Evolutionary conservation across 2,797 vertebrate genomes (phyloP), one percentile per base, ranked within the genome.

Genomic region (Hoplostethus atlanticus): DNA sequence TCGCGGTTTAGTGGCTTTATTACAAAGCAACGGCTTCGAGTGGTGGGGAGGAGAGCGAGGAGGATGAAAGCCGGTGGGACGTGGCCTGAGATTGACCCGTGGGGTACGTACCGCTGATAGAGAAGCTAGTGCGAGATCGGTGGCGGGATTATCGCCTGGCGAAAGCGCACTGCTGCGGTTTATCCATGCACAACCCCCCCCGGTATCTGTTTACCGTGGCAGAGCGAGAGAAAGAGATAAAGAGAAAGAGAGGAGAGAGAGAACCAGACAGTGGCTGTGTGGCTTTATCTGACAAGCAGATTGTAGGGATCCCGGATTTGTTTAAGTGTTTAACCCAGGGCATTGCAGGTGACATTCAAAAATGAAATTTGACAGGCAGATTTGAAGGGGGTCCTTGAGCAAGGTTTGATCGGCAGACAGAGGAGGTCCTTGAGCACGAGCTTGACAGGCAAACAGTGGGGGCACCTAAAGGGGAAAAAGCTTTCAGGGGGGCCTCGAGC

Each of bases 241-340:
- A 76, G 75, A 64, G 38, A 12, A 59, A 21, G 3, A 16, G n/a
- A 10, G 31, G 57, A n/a, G 3, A 30, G 31, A 10, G 47, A 48
- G 44, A 7, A 30, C 5, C 42, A 7, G 30, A 13, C 7, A 11
- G 56, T 46, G 31, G 71, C 60, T 48, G 76, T 64, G 72, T 64
- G 73, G 80, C 73, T 82, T 79, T 56, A 40, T 87, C 70, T 90
- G 85, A 85, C 85, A 77, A 75, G 67, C 76, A 79, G 67, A 83
- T 71, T 78, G 73, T 59, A 65, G 51, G 53, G 25, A 59, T 78
- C 57, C 2, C 52, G 51, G 48, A 62, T 79, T 57, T 64, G 67
- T 51, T 63, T 46, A 42, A 68, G 71, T 53, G n/a, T 72, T 84
- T 81, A 83, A 84, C 82, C 46, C 59, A n/a, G 54, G 68, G 67